These are phyloP conservation scores for Trichomycterus rosablanca DNA, from an alignment of 2,113 vertebrate species.

Conservation along the genomic window DNA sequence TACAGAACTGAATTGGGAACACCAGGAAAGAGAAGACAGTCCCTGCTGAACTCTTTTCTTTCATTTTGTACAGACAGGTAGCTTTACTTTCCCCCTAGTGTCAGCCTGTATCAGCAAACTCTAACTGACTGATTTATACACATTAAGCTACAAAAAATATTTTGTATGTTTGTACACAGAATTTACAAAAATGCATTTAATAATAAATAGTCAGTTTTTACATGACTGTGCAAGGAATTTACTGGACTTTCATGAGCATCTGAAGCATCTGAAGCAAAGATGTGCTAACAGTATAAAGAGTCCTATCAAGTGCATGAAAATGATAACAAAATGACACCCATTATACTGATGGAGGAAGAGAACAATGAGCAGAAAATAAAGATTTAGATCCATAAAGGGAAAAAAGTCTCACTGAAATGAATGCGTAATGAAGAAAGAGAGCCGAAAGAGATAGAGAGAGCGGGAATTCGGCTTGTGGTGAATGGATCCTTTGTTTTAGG, in stretches of 20 bases:
- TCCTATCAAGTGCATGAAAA: slow-evolving; percentile 28
- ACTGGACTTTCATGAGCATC: too few species aligned
- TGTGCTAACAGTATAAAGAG: slow-evolving; percentile 19
- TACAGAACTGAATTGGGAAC: slow-evolving; percentile 42
- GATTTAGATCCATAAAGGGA: slow-evolving; percentile 1
- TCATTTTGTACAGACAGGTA: slow-evolving; percentile 23
- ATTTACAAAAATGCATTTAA: too few species aligned
- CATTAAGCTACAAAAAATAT: too few species aligned
- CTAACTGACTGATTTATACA: too few species aligned
- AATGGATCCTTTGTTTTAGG: slow-evolving; percentile 28
- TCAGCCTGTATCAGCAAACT: background rate
- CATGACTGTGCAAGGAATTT: too few species aligned
- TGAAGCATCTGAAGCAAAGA: too few species aligned
- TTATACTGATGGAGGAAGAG: slow-evolving; percentile 35
- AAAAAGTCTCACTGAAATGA: slow-evolving; percentile 4
- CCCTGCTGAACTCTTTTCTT: slow-evolving; percentile 15
- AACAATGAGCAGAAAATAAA: slow-evolving; percentile 25
- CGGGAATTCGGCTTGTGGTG: slow-evolving; percentile 5
- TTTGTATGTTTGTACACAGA: too few species aligned
- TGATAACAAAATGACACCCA: slow-evolving; percentile 27
- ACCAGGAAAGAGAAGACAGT: slow-evolving; percentile 24
- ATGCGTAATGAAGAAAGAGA: slow-evolving; percentile 16
- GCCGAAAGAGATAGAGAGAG: background rate
- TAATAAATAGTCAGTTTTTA: too few species aligned
- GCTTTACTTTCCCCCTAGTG: background rate